These are phyloP conservation scores for Fabriciana adippe DNA, from an alignment of 2,888 invertebrate genomes.

Conservation along the genomic window DNA sequence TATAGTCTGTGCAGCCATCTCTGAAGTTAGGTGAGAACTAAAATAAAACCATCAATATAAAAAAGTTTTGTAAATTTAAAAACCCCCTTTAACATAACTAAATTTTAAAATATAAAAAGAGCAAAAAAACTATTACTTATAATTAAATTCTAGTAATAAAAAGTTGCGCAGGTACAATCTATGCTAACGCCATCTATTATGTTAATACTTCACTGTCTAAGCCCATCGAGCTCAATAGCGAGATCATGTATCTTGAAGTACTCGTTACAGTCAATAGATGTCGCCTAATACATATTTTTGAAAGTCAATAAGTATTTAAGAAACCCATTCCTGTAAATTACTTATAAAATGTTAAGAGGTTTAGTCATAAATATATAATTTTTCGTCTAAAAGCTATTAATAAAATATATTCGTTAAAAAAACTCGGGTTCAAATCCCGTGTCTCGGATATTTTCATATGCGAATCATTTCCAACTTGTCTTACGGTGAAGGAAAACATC, in stretches of 20 bases:
- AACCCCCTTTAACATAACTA: background rate
- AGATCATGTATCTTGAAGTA: background rate
- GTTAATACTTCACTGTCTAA: background rate
- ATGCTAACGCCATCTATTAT: background rate
- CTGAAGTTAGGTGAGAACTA: background rate
- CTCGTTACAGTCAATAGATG: background rate
- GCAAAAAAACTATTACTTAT: background rate
- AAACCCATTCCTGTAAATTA: too few relatives aligned
- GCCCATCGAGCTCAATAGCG: background rate
- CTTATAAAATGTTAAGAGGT: too few relatives aligned
- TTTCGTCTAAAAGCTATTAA: too few relatives aligned
- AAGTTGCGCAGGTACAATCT: conserved; percentile 1
- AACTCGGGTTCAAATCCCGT: too few relatives aligned
- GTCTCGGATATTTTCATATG: too few relatives aligned
- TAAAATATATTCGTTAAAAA: too few relatives aligned
- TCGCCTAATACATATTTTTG: too few relatives aligned
- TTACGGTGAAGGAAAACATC: too few relatives aligned
- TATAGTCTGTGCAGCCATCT: background rate
- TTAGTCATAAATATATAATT: too few relatives aligned
- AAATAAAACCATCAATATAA: background rate
- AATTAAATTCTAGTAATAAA: background rate
- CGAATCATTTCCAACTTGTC: too few relatives aligned
- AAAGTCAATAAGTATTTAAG: too few relatives aligned
- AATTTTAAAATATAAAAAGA: background rate
- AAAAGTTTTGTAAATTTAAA: too few relatives aligned